These are phyloP conservation scores for Oligia strigilis DNA, from an alignment of 2,888 invertebrate species.

Conservation along the genomic window DNA sequence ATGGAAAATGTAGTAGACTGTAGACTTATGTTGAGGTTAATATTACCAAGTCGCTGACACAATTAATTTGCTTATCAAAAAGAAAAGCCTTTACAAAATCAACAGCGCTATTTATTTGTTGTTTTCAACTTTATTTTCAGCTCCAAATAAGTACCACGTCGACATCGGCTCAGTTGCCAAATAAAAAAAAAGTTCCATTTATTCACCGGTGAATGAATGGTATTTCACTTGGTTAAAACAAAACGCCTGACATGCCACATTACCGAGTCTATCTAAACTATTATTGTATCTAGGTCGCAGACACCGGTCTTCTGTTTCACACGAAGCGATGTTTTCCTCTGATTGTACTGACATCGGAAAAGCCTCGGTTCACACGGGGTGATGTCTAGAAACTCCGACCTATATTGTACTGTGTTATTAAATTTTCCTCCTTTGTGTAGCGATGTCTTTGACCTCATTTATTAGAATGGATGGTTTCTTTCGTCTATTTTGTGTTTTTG, in stretches of 20 bases:
- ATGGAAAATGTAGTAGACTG: background rate
- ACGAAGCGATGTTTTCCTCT: conserved; percentile 47
- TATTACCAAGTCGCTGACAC: too few species aligned
- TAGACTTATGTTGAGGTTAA: too few species aligned
- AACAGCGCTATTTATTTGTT: background rate
- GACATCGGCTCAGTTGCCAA: too few species aligned
- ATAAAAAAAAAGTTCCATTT: too few species aligned
- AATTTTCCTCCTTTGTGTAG: conserved; percentile 60
- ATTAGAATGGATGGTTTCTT: conserved; percentile 43
- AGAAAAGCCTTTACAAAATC: too few species aligned
- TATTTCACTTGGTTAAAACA: background rate
- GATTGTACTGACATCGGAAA: conserved; percentile 42
- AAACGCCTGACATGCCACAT: background rate
- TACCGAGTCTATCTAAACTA: conserved; percentile 13
- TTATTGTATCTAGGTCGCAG: conserved; percentile 36
- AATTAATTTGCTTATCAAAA: too few species aligned
- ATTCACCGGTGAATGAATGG: too few species aligned
- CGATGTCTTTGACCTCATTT: conserved; percentile 60
- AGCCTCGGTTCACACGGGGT: conserved; percentile 61
- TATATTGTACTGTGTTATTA: conserved; percentile 64
- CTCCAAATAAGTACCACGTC: background rate
- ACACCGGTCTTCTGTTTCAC: conserved; percentile 30
- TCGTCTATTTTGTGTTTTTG: conserved; percentile 37
- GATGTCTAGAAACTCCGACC: conserved; percentile 61
- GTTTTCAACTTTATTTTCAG: background rate